Evolutionary conservation across 2,797 vertebrate genomes (phyloP).

Genomic region (Galago senegalensis): DNA sequence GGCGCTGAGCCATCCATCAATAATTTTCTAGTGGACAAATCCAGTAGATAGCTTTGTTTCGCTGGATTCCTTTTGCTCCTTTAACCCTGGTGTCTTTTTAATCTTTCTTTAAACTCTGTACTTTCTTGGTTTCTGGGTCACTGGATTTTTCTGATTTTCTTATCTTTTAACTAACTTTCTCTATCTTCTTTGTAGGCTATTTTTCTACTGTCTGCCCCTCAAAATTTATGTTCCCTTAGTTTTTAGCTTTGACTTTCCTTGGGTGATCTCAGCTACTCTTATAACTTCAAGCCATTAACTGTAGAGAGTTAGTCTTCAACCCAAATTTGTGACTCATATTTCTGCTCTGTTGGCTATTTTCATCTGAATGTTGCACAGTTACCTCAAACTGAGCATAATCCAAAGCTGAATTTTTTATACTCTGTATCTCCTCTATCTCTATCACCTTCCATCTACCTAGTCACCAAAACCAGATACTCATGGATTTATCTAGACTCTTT

Average conservation of each 20-base stretch:
- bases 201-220: neutral
- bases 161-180: neutral
- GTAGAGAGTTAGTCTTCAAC: neutral
- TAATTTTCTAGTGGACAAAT: neutral
- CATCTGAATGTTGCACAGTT: neutral
- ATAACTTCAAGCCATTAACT: neutral
- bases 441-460: neutral
- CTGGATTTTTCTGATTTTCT: neutral
- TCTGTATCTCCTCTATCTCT: neutral
- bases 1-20: neutral
- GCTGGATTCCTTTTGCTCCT: neutral
- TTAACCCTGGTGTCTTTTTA: neutral
- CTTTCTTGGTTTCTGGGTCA: neutral
- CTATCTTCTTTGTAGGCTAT: neutral
- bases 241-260: neutral
- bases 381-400: neutral
- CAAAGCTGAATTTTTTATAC: neutral
- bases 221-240: neutral
- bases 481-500: neutral
- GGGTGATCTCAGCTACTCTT: neutral
- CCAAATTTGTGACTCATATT: neutral
- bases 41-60: neutral
- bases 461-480: neutral
- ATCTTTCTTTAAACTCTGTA: neutral
- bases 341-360: neutral